phyloP scores from a whole-genome alignment of 2,888 invertebrate species.

The Desoria tigrina region DNA sequence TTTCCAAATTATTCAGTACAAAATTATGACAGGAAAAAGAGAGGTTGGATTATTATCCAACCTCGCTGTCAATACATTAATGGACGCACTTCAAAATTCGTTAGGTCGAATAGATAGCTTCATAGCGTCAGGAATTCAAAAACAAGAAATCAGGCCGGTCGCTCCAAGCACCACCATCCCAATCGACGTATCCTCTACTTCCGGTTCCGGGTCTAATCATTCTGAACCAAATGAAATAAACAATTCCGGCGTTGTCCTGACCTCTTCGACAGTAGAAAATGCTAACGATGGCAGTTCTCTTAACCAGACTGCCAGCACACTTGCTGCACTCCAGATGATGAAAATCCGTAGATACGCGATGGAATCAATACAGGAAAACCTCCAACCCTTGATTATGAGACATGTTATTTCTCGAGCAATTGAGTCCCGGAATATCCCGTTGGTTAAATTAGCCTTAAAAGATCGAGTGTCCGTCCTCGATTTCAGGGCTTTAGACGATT shows the following conservation, averaged over 20 bases:
- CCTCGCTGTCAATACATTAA: conserved; percentile 17
- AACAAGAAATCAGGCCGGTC: no score
- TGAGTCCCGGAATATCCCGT: conserved; percentile 21
- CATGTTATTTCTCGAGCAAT: conserved; percentile 27
- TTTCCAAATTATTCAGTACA: no score
- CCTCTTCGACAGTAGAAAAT: not conserved
- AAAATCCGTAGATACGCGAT: conserved; percentile 22
- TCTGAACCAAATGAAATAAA: not conserved
- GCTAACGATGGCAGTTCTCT: no score
- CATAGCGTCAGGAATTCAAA: conserved; percentile 14
- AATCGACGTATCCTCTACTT: not conserved
- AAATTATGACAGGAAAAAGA: no score
- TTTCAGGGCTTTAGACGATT: conserved; percentile 24
- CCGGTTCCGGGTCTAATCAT: not conserved
- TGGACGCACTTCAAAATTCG: conserved; percentile 18
- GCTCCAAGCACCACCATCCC: not conserved
- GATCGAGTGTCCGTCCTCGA: conserved; percentile 23
- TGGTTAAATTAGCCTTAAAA: conserved; percentile 23
- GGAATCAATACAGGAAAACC: conserved; percentile 5
- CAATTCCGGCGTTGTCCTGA: not conserved
- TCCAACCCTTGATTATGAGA: conserved; percentile 20
- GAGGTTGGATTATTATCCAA: no score
- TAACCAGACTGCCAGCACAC: conserved; percentile 9
- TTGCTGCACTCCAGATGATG: conserved; percentile 21
- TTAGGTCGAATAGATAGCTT: conserved; percentile 15